Conservation (phyloP, 1,140 invertebrate species). For the Heliconius melpomene region DNA sequence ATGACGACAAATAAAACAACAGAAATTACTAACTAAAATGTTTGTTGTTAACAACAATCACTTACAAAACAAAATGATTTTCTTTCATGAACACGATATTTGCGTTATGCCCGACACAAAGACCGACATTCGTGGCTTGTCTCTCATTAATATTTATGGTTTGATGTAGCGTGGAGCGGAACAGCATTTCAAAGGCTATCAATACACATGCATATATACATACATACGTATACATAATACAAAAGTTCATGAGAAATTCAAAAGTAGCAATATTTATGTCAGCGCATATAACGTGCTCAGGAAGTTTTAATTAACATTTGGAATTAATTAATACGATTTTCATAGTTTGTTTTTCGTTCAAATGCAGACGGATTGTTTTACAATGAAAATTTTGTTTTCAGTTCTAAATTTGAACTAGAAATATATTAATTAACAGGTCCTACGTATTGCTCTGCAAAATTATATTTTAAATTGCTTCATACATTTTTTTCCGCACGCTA, state of each 20-base stretch:
- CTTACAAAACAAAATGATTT: background rate
- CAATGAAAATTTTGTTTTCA: background rate
- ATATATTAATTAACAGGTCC: background rate
- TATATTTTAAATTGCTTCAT: background rate
- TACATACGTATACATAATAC: background rate
- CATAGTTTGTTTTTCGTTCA: background rate
- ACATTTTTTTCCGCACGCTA: background rate
- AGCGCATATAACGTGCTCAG: background rate
- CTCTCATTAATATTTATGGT: constrained; percentile 34
- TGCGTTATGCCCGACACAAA: constrained; percentile 15
- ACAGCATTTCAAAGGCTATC: constrained; percentile 17
- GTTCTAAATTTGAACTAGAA: background rate
- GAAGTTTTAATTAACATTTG: background rate
- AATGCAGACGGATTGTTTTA: background rate
- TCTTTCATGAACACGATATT: constrained; percentile 6
- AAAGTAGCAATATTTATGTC: background rate
- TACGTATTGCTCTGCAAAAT: background rate
- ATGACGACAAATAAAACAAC: too few species aligned
- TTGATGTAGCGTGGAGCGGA: background rate
- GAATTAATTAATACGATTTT: background rate
- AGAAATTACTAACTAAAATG: background rate
- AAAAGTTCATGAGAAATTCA: background rate
- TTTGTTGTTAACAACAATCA: background rate
- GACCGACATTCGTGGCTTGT: constrained; percentile 13
- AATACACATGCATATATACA: constrained; percentile 3